A percentile compares a stretch with the other conserved stretches of the same genome.
Evolutionary conservation across 2,888 invertebrate genomes (phyloP).

Genomic region (Nemapogon koenigi): DNA sequence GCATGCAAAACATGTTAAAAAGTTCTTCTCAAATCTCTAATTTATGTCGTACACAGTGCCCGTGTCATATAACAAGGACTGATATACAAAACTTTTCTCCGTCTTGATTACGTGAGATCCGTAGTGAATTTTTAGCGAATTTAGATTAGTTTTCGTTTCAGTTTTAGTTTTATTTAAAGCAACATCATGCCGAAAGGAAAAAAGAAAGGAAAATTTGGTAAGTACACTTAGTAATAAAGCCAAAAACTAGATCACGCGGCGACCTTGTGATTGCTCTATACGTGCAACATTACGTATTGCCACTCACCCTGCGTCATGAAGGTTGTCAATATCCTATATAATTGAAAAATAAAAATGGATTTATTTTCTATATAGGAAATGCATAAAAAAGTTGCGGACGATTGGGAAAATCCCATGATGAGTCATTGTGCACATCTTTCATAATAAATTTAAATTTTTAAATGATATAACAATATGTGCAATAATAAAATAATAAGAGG

Average conservation of each 20-base stretch:
- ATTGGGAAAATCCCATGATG: no score
- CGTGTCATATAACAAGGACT: slow-evolving; percentile 74
- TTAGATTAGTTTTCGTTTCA: slow-evolving; percentile 48
- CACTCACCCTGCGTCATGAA: no score
- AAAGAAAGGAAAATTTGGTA: slow-evolving; percentile 77
- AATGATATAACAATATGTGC: no score
- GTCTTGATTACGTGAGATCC: slow-evolving; percentile 73
- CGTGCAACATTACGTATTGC: no score
- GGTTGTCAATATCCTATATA: neutral
- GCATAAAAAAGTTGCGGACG: neutral
- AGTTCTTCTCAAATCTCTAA: slow-evolving; percentile 73
- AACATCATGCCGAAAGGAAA: slow-evolving; percentile 79
- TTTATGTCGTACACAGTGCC: slow-evolving; percentile 75
- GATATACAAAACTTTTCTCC: slow-evolving; percentile 77
- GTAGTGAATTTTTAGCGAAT: slow-evolving; percentile 58
- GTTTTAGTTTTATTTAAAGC: slow-evolving; percentile 29
- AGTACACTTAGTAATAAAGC: slow-evolving; percentile 32
- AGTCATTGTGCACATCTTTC: no score
- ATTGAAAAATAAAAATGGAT: neutral
- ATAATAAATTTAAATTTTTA: no score
- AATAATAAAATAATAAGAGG: no score
- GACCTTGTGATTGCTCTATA: slow-evolving; percentile 56
- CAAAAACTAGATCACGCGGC: slow-evolving; percentile 51
- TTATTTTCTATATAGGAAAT: neutral
- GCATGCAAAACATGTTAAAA: slow-evolving; percentile 76